phyloP scores from a whole-genome alignment of 2,797 vertebrate species.

The Pseudochirops cupreus region DNA sequence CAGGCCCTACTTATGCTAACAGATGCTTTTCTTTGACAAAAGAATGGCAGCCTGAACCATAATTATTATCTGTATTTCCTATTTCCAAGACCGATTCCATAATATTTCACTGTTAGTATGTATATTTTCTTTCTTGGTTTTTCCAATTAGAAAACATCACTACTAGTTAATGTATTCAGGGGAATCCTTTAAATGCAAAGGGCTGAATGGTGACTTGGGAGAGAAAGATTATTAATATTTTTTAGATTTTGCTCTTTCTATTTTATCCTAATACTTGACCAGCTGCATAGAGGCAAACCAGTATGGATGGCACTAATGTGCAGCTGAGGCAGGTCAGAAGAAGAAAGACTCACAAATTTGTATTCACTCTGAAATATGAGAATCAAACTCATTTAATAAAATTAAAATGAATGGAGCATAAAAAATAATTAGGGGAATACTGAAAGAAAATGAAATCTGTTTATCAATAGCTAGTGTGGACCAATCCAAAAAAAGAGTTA shows the following conservation, averaged over 20 bases:
- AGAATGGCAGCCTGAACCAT: constrained; percentile 42
- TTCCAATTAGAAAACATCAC: constrained; percentile 27
- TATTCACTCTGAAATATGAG: background rate
- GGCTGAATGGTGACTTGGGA: background rate
- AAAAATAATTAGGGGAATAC: background rate
- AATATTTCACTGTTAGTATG: constrained; percentile 23
- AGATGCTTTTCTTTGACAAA: constrained; percentile 57
- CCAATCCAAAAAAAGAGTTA: background rate
- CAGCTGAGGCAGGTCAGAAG: background rate
- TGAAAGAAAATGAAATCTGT: background rate
- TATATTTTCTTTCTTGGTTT: constrained; percentile 32
- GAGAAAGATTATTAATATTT: background rate
- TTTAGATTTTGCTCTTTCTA: background rate
- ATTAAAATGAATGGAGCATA: background rate
- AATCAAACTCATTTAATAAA: background rate
- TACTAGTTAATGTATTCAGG: background rate
- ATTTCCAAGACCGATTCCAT: background rate
- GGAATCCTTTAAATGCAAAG: background rate
- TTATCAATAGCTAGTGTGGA: background rate
- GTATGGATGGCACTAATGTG: background rate
- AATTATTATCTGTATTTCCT: constrained; percentile 40
- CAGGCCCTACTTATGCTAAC: constrained; percentile 38
- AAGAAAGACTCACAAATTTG: background rate
- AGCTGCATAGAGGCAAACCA: background rate
- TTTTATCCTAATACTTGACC: background rate